Evolutionary conservation across 2,888 invertebrate genomes (phyloP), one percentile per base, ranked within the genome.

Genomic region (Cheilosia pagana): DNA sequence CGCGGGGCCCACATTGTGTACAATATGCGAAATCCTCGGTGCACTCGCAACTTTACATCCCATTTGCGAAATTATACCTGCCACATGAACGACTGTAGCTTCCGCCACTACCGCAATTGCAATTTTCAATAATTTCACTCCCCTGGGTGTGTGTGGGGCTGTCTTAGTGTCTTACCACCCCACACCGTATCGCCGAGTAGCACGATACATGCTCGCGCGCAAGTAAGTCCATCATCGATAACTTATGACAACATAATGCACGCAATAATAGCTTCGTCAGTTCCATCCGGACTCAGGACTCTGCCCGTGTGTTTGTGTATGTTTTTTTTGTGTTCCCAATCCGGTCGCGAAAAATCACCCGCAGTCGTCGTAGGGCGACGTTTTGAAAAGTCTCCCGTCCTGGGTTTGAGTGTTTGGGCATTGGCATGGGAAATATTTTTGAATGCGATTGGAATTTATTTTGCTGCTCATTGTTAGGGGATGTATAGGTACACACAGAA

Each of bases 211-310:
- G 70, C 75, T 76, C 60, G 67, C 76, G 67, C 76, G 71, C 79
- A 53, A 75, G 79, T 81, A 81, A 85, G 85, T 85, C 85, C 79
- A 76, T 85, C 85, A 85, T 85, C 85, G 85, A 85, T 85, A 85
- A 85, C 85, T 85, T 85, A 79, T 85, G 85, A 85, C 85, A 85
- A 76, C 85, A 72, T 81, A 85, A 85, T 76, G 79, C 85, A 85
- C 85, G 85, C 85, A 85, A 85, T 85, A 81, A 71, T 67, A 71
- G 85, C 85, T 75, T 31, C 25, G 75, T 57, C 35, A 55, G 39
- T 68, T 81, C 68, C 62, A 23, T 28, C 23, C 2, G 12, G 10
- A 16, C 2, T 60, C 25, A 67, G 53, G 65, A 60, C 41, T 71
- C 70, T 12, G 4, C 0, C 16, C 6, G 48, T 35, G 7, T 8